phyloP scores from a whole-genome alignment of 1,140 invertebrate genomes.

The Plectus sambesii region DNA sequence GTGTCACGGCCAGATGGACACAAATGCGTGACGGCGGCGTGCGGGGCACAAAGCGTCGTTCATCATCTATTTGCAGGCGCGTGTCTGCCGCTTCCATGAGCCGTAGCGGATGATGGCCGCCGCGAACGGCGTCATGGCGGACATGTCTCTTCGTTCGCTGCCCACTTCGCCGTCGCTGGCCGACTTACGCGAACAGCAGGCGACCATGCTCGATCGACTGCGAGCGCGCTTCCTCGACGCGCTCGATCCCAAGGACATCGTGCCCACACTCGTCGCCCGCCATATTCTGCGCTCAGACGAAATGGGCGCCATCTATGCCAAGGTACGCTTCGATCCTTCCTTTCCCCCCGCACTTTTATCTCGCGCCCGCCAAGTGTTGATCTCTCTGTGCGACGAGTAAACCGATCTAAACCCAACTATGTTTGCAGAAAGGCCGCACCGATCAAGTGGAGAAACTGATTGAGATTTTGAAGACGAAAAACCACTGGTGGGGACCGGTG shows the following conservation, averaged over 20 bases:
- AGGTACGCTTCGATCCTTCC: no score
- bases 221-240: slow-evolving; percentile 19
- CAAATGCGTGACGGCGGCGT: no score
- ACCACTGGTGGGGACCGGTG: slow-evolving; percentile 36
- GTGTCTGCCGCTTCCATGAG: no score
- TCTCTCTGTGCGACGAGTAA: no score
- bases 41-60: no score
- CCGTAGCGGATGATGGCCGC: no score
- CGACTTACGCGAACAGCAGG: slow-evolving; percentile 28
- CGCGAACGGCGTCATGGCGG: no score
- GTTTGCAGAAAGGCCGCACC: slow-evolving; percentile 18
- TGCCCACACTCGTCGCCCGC: slow-evolving; percentile 34
- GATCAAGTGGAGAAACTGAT: slow-evolving; percentile 36
- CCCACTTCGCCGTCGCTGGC: slow-evolving; percentile 25
- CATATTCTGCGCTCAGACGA: slow-evolving; percentile 35
- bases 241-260: slow-evolving; percentile 31
- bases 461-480: slow-evolving; percentile 39
- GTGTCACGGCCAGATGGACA: no score
- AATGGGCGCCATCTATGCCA: slow-evolving; percentile 35
- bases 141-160: no score
- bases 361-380: slow-evolving; percentile 1
- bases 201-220: slow-evolving; percentile 30
- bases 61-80: no score
- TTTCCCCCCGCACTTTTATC: no score
- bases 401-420: no score